phyloP scores from a whole-genome alignment of 2,888 invertebrate species.

The Belgica antarctica region DNA sequence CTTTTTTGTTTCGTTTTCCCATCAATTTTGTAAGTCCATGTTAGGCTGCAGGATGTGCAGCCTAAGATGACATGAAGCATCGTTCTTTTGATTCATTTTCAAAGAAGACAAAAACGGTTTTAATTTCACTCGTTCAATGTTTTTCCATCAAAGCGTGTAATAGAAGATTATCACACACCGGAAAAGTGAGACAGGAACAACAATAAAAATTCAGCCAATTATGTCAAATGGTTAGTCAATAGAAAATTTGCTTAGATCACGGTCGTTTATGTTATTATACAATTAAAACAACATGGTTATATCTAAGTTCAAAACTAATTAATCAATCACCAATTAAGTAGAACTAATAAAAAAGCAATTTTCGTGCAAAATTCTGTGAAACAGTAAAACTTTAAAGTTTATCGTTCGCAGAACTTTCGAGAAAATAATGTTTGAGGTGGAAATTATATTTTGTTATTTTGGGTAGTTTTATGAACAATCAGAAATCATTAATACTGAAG shows the following conservation, averaged over 20 bases:
- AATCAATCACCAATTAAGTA: constrained; percentile 42
- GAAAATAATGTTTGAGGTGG: too few species aligned
- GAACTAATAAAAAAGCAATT: constrained; percentile 4
- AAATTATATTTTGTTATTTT: too few species aligned
- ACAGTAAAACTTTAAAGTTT: too few species aligned
- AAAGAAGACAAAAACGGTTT: constrained; percentile 45
- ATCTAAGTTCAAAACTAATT: constrained; percentile 21
- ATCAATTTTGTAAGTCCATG: neutral
- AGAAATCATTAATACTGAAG: constrained; percentile 44
- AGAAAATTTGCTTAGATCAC: constrained; percentile 38
- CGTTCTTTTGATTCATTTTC: constrained; percentile 29
- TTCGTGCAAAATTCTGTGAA: neutral
- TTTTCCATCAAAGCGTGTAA: constrained; percentile 6
- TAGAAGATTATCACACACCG: constrained; percentile 4
- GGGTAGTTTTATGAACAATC: constrained; percentile 35
- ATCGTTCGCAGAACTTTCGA: too few species aligned
- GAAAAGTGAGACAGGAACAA: constrained; percentile 32
- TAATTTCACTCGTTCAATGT: constrained; percentile 15
- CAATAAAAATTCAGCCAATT: constrained; percentile 37
- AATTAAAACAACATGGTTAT: neutral
- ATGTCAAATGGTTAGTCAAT: constrained; percentile 34
- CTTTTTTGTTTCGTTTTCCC: constrained; percentile 14
- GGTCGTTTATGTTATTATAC: constrained; percentile 30
- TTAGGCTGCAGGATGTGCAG: neutral
- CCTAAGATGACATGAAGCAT: neutral